Percentiles rank a stretch among this genome's conserved stretches.
These are phyloP conservation scores for Amblyjoppa fuscipennis DNA, from an alignment of 2,888 invertebrate genomes.

Conservation along the genomic window DNA sequence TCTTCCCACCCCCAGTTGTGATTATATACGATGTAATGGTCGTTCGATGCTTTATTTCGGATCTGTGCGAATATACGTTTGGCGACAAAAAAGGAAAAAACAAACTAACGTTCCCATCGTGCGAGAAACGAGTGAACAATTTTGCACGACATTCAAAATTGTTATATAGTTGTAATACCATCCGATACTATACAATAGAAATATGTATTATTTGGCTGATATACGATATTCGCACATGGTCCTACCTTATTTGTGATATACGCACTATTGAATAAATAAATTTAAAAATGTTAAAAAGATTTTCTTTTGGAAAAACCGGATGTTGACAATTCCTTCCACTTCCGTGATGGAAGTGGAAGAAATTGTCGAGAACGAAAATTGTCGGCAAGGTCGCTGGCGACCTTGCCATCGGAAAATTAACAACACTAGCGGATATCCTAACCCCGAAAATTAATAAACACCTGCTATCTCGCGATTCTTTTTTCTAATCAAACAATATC, in stretches of 20 bases:
- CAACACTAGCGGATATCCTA: not conserved
- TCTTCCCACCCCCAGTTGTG: slow-evolving; percentile 56
- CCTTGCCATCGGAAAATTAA: not conserved
- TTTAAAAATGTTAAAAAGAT: slow-evolving; percentile 72
- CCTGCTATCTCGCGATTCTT: not conserved
- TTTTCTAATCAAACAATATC: not conserved
- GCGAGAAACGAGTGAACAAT: slow-evolving; percentile 58
- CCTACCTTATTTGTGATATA: slow-evolving; percentile 80
- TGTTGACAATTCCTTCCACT: too few species aligned
- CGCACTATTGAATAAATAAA: slow-evolving; percentile 79
- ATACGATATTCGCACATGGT: slow-evolving; percentile 75
- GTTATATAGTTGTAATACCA: slow-evolving; percentile 63
- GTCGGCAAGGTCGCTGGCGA: not conserved
- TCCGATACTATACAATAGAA: slow-evolving; percentile 48
- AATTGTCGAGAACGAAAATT: not conserved
- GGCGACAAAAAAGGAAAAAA: slow-evolving; percentile 28
- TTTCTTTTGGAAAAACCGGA: not conserved
- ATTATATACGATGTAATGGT: slow-evolving; percentile 65
- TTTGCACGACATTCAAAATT: slow-evolving; percentile 66
- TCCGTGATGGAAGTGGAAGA: not conserved
- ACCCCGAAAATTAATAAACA: not conserved
- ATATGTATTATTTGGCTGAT: slow-evolving; percentile 72
- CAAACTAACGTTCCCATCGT: slow-evolving; percentile 32
- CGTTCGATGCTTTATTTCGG: slow-evolving; percentile 68
- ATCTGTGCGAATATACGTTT: slow-evolving; percentile 68